phyloP scores from a whole-genome alignment of 2,888 invertebrate species.

The Oligia latruncula region DNA sequence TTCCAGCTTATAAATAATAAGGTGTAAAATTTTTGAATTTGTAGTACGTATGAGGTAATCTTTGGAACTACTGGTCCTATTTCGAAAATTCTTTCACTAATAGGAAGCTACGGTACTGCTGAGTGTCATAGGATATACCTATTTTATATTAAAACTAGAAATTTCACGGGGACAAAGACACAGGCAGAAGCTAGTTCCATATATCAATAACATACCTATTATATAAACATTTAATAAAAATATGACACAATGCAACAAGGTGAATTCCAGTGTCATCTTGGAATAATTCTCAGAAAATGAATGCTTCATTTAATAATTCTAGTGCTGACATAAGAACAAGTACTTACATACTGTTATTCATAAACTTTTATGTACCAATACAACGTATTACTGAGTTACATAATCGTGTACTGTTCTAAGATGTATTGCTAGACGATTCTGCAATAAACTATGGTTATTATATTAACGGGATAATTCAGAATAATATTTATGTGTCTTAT shows the following conservation, averaged over 20 bases:
- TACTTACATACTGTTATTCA: conserved; percentile 11
- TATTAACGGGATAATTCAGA: conserved; percentile 1
- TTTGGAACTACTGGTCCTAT: not conserved
- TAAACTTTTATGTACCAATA: conserved; percentile 26
- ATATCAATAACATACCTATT: not conserved
- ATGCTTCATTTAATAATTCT: conserved; percentile 41
- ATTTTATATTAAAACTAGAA: not conserved
- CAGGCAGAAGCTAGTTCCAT: not conserved
- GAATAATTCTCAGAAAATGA: conserved; percentile 38
- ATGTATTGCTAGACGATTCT: not conserved
- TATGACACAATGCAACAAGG: conserved; percentile 31
- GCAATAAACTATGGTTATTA: conserved; percentile 23
- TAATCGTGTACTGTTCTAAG: conserved; percentile 33
- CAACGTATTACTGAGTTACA: conserved; percentile 28
- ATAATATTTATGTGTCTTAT: not conserved
- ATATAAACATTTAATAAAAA: conserved; percentile 10
- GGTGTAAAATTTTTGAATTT: not conserved
- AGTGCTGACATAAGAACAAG: conserved; percentile 53
- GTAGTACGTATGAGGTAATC: not conserved
- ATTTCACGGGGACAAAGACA: not conserved
- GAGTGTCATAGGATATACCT: not conserved
- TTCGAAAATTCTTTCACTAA: not conserved
- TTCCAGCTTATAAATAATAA: no score
- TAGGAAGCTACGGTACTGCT: not conserved
- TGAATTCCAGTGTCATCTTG: conserved; percentile 30